Conservation (phyloP, 2,797 vertebrate genomes). For the Valencia hispanica region DNA sequence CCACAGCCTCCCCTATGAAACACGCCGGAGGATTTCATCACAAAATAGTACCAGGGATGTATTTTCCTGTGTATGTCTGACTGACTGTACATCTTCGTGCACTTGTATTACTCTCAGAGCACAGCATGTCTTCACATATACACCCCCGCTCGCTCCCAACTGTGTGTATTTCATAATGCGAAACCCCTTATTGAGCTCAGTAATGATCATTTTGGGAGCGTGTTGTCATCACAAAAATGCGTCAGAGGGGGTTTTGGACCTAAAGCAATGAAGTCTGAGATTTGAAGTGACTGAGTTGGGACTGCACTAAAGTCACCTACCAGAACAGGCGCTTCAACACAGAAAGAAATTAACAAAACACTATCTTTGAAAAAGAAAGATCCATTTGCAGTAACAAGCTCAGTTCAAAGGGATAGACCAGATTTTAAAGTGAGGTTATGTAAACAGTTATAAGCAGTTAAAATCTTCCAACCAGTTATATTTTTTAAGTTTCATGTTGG, state of each 20-base stretch:
- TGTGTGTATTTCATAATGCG: constrained; percentile 39
- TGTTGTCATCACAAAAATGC: constrained; percentile 63
- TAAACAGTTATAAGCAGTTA: not conserved
- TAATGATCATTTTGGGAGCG: constrained; percentile 37
- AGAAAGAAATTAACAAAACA: not conserved
- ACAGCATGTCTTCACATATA: constrained; percentile 29
- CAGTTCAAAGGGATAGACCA: not conserved
- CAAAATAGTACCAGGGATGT: constrained; percentile 62
- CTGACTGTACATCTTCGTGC: constrained; percentile 41
- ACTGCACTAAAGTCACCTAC: constrained; percentile 1
- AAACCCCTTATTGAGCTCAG: constrained; percentile 31
- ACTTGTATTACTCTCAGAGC: constrained; percentile 38
- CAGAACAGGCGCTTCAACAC: not conserved
- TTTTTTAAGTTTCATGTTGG: not conserved
- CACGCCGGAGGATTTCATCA: constrained; percentile 72
- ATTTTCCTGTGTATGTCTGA: constrained; percentile 53
- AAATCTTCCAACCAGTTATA: not conserved
- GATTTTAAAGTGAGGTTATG: not conserved
- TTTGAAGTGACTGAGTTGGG: constrained; percentile 11
- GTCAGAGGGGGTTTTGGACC: constrained; percentile 27
- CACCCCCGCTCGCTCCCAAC: constrained; percentile 25
- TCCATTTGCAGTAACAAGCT: constrained; percentile 5
- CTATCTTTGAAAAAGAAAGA: not conserved
- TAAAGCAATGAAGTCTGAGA: constrained; percentile 44
- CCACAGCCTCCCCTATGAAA: constrained; percentile 67